Evolutionary conservation across 2,797 vertebrate genomes (phyloP), one percentile per base, ranked within the genome.

Genomic region (Acanthis flammea): DNA sequence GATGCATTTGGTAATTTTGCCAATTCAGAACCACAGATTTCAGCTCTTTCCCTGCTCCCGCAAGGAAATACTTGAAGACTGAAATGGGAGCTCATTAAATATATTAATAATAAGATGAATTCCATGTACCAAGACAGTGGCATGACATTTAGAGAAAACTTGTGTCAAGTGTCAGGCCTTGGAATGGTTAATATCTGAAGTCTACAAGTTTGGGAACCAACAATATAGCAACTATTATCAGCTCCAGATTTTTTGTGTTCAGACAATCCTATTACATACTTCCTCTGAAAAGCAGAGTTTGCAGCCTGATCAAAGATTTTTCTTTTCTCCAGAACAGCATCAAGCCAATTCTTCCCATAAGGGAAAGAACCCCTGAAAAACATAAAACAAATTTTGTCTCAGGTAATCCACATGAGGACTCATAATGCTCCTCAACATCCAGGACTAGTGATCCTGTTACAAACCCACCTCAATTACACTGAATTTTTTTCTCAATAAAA

Each of bases 21-120:
- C 24, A 60, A 7, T 57, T 83, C 22, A 55, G 57, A 76, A 57
- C 7, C 13, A 60, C 3, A 42, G 24, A 28, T 37, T 44, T 39
- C 23, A 11, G 17, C 2, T 8, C 24, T 10, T 4, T 3, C 4
- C 8, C 7, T 0, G 1, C 12, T 14, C 1, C 3, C 16, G 5
- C 4, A 14, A 90, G 24, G 63, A 88, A 30, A 44, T 55, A 47
- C 14, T 33, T 65, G 6, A 87, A 66, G n/a, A 60, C 4, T 83
- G n/a, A 91, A 91, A 85, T 0, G 8, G 44, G 65, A 83, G 19
- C 22, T 83, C 53, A 83, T 74, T 37, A 68, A 60, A 61, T 50
- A 7, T 23, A 35, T 67, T 55, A 66, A 37, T 55, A 66, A 37
- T 57, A 61, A 65, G 18, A 13, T 66, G 44, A 91, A 86, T 18